These are phyloP conservation scores for Muschampia staudingeri DNA, from an alignment of 2,888 invertebrate genomes.

Conservation along the genomic window DNA sequence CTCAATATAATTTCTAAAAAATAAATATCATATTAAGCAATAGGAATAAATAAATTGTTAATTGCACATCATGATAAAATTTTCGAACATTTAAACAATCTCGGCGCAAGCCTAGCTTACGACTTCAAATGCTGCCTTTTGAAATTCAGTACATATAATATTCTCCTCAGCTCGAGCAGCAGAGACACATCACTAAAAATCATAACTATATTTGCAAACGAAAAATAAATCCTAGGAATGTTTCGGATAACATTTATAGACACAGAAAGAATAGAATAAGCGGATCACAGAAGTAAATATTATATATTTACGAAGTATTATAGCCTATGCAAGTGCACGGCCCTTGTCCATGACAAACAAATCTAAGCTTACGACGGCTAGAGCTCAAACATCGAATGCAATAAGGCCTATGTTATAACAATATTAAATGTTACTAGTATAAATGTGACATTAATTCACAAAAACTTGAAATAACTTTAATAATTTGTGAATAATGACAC, in stretches of 20 bases:
- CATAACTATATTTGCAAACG: slow-evolving; percentile 76
- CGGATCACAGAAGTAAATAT: slow-evolving; percentile 90
- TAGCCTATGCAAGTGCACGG: slow-evolving; percentile 78
- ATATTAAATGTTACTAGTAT: slow-evolving; percentile 73
- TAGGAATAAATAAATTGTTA: slow-evolving; percentile 89
- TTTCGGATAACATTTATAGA: slow-evolving; percentile 85
- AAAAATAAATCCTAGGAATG: slow-evolving; percentile 86
- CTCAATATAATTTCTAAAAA: slow-evolving; percentile 87
- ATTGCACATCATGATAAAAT: slow-evolving; percentile 88
- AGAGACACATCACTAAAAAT: slow-evolving; percentile 66
- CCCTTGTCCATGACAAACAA: slow-evolving; percentile 71
- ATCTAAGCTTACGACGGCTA: slow-evolving; percentile 65
- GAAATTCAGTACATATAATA: slow-evolving; percentile 82
- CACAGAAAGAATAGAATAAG: slow-evolving; percentile 83
- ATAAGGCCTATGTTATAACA: slow-evolving; percentile 80
- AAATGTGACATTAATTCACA: slow-evolving; percentile 78
- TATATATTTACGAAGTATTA: slow-evolving; percentile 85
- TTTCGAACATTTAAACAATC: slow-evolving; percentile 83
- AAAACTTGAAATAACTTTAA: slow-evolving; percentile 81
- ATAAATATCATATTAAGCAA: slow-evolving; percentile 89
- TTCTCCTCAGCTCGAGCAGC: slow-evolving; percentile 69
- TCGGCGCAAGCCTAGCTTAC: slow-evolving; percentile 83
- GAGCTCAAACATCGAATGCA: slow-evolving; percentile 74
- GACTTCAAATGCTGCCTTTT: slow-evolving; percentile 75
- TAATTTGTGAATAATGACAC: slow-evolving; percentile 78